Evolutionary conservation across 2,113 vertebrate species (phyloP), one percentile per base, ranked within the genome.

Genomic region (Esox niger): DNA sequence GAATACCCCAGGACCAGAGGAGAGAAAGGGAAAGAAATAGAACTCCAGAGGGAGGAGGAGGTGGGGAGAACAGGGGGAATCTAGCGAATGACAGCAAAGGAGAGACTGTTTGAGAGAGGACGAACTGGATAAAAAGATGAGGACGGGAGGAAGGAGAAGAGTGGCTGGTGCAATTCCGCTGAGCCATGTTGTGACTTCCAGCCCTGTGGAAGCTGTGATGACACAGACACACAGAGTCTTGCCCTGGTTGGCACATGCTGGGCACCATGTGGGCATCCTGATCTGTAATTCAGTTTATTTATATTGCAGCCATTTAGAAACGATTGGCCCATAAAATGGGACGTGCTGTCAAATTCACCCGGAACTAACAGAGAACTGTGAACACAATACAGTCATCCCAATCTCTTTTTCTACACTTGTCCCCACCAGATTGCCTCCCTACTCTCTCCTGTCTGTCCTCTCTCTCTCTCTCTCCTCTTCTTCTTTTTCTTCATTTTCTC

Each of bases 11-110:
- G 35, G 35, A 13, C 35, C n/a, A 1, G 59, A 35, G 4, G 35
- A 43, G 35, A 43, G 35, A 15, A 43, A 15, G 73, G 85, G 81
- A 52, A 46, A 57, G 9, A 47, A 78, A 43, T 9, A 15, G 38
- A 43, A 43, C 38, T 15, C 13, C 38, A 43, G 38, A 62, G 60
- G 29, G 30, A 25, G 38, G 15, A n/a, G 32, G n/a, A 54, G 29
- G n/a, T 17, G 31, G 23, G 8, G 27, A 32, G 21, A 11, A 13
- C 27, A 4, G 15, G 11, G 7, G 49, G 2, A 27, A 38, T 13
- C 32, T 55, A 57, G 20, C 25, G 9, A 31, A 30, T 68, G 60
- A 74, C 64, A 61, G 76, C 30, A 31, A 57, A 21, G 33, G 49
- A 43, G 2, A 35, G 31, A 23, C 31, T 15, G 46, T 17, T 20